Percentiles rank a stretch among this genome's conserved stretches.
Evolutionary conservation across 2,888 invertebrate genomes (phyloP).

Genomic region (Lochmaea crataegi): DNA sequence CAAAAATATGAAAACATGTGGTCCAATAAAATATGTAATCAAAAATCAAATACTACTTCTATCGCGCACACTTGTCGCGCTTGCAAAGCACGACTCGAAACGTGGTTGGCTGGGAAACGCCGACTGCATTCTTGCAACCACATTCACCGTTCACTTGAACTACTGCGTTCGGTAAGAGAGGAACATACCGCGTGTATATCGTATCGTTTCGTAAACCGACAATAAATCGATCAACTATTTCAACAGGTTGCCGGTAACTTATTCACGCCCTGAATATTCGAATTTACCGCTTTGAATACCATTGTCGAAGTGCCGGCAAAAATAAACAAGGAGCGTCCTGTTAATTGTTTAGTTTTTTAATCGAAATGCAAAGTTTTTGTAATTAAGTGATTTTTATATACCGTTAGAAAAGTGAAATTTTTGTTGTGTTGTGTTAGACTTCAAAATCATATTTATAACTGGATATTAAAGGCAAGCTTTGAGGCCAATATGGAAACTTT

Average conservation of each 20-base stretch:
- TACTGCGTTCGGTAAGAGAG: slow-evolving; percentile 12
- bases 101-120: slow-evolving; percentile 28
- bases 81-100: slow-evolving; percentile 26
- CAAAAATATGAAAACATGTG: neutral
- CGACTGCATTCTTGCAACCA: slow-evolving; percentile 30
- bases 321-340: slow-evolving; percentile 29
- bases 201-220: slow-evolving; percentile 20
- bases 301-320: slow-evolving; percentile 20
- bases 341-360: slow-evolving; percentile 22
- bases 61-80: slow-evolving; percentile 27
- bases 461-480: slow-evolving; percentile 6
- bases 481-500: slow-evolving; percentile 73
- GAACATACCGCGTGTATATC: slow-evolving; percentile 14
- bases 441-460: slow-evolving; percentile 24
- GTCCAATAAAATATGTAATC: neutral
- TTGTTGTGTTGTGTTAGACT: slow-evolving; percentile 24
- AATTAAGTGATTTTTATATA: slow-evolving; percentile 20
- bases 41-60: neutral
- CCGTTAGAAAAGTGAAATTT: slow-evolving; percentile 6
- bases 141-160: slow-evolving; percentile 26
- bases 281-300: slow-evolving; percentile 19
- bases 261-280: slow-evolving; percentile 28
- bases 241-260: slow-evolving; percentile 42
- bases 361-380: slow-evolving; percentile 14
- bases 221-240: slow-evolving; percentile 26